A percentile compares a stretch with the other conserved stretches of the same genome.
These are phyloP conservation scores for Sinhomidia bicolor DNA, from an alignment of 2,888 invertebrate species.

Conservation along the genomic window DNA sequence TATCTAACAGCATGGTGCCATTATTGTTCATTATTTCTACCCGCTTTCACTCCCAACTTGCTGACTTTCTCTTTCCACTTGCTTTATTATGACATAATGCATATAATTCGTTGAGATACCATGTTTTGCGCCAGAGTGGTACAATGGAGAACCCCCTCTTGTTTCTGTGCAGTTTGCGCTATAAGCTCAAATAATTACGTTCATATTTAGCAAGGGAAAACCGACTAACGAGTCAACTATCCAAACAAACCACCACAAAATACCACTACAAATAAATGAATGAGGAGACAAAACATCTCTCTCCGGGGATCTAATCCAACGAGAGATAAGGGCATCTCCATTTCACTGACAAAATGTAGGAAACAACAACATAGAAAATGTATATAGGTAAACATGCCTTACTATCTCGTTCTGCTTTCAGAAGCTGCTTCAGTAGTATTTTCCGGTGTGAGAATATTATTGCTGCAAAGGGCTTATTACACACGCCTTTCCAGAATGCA, in stretches of 20 bases:
- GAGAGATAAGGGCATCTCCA: constrained; percentile 66
- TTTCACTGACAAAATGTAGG: constrained; percentile 61
- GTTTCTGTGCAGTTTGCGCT: not conserved
- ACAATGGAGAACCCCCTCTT: not conserved
- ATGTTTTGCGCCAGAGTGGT: not conserved
- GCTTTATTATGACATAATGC: not conserved
- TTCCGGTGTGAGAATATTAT: not conserved
- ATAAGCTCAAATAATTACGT: constrained; percentile 10
- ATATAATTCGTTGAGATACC: not conserved
- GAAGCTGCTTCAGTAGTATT: not conserved
- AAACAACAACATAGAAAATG: not conserved
- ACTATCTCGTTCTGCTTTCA: not conserved
- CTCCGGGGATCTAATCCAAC: constrained; percentile 70
- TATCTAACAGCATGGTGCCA: constrained; percentile 49
- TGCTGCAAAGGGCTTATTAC: not conserved
- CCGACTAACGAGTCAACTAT: constrained; percentile 22
- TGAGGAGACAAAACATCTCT: constrained; percentile 59
- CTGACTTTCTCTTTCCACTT: not conserved
- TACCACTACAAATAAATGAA: constrained; percentile 45
- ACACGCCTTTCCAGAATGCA: not conserved
- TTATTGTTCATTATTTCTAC: not conserved
- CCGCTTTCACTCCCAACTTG: not conserved
- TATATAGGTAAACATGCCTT: not conserved
- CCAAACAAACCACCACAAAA: constrained; percentile 46
- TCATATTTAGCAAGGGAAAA: constrained; percentile 1